Conservation (phyloP, 2,888 invertebrate species). For the Sarcophaga rosellei region DNA sequence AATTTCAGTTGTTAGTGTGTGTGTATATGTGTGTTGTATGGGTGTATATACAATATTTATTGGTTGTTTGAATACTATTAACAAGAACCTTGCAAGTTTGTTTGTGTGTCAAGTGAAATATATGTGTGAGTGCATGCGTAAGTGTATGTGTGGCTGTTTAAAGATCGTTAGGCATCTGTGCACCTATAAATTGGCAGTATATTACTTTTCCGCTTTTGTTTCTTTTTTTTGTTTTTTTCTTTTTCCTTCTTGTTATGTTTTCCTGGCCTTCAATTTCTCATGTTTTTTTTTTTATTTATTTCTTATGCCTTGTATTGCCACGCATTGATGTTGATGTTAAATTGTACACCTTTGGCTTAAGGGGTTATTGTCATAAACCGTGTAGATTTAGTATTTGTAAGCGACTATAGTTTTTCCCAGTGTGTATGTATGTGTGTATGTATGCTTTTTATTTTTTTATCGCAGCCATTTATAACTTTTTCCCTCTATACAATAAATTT, state of each 20-base stretch:
- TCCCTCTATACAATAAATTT: not conserved
- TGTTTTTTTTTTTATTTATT: not conserved
- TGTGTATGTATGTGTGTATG: not conserved
- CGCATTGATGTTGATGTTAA: constrained; percentile 60
- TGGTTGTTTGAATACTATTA: not conserved
- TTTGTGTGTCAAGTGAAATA: not conserved
- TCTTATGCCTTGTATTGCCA: constrained; percentile 3
- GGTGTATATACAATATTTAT: not conserved
- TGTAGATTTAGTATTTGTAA: constrained; percentile 35
- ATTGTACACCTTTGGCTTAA: constrained; percentile 58
- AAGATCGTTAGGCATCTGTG: constrained; percentile 42
- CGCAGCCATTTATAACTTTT: constrained; percentile 49
- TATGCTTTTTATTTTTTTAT: constrained; percentile 32
- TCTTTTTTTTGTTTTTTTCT: not conserved
- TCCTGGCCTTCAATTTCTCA: no score
- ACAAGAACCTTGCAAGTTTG: no score
- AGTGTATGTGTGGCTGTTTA: not conserved
- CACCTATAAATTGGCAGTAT: constrained; percentile 57
- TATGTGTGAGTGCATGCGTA: not conserved
- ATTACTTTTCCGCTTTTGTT: constrained; percentile 51
- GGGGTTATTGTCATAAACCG: constrained; percentile 50
- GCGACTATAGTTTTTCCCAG: not conserved
- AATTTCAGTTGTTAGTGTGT: not conserved
- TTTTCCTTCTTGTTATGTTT: not conserved
- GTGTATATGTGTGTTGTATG: not conserved